Percentiles rank a stretch among this genome's conserved stretches.
Conservation (phyloP, 2,888 invertebrate genomes). For the Ornithoptera priamus region DNA sequence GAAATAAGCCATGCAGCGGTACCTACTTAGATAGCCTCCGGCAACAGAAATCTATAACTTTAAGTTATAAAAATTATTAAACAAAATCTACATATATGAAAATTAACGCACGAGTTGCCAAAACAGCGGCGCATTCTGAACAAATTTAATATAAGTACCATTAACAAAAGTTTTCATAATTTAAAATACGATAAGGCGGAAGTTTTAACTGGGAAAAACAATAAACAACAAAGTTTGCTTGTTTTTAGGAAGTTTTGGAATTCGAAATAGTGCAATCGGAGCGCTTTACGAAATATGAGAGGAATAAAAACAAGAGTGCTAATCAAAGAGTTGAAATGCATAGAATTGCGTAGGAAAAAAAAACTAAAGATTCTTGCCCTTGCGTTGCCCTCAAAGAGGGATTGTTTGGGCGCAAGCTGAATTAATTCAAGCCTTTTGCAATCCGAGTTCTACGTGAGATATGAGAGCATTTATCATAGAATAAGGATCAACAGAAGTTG, state of each 20-base stretch:
- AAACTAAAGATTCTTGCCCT: constrained; percentile 39
- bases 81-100: no score
- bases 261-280: constrained; percentile 7
- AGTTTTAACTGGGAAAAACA: not conserved
- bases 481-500: constrained; percentile 15
- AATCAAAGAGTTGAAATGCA: constrained; percentile 28
- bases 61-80: no score
- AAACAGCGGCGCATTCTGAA: not conserved
- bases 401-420: constrained; percentile 40
- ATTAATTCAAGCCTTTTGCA: constrained; percentile 46
- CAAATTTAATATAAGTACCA: not conserved
- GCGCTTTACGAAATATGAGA: constrained; percentile 1
- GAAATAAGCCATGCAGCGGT: no score
- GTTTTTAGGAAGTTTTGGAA: not conserved
- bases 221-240: constrained; percentile 4
- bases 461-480: constrained; percentile 42
- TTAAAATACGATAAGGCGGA: not conserved
- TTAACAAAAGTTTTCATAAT: not conserved
- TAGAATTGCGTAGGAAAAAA: constrained; percentile 29
- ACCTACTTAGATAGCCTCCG: no score
- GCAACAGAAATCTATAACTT: no score
- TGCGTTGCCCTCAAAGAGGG: constrained; percentile 40
- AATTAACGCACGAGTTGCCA: no score
- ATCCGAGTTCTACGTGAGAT: constrained; percentile 45
- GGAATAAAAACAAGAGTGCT: constrained; percentile 2